Evolutionary conservation across 2,113 vertebrate species (phyloP), one percentile per base, ranked within the genome.

Genomic region (Melanotaenia duboulayi): DNA sequence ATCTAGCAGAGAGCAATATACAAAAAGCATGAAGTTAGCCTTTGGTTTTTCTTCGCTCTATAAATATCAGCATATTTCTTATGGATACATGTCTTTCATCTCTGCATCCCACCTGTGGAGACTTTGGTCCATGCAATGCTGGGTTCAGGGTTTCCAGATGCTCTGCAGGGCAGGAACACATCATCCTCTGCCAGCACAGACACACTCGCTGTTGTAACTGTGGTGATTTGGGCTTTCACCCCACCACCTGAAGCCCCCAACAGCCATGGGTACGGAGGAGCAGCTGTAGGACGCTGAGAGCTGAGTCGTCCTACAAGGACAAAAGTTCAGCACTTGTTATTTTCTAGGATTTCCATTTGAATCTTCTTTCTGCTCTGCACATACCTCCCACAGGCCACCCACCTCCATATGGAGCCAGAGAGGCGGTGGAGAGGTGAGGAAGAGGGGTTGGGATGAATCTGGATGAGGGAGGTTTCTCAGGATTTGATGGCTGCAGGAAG

Each of bases 51-150:
- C 2, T 25, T 12, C 20, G 17, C 4, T 5, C 17, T 25, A 4
- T 39, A 1, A 35, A 35, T 9, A 35, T 1, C 8, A 35, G 32
- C 4, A 8, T 23, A 11, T 25, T 46, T 10, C 1, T 7, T 28
- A 8, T 49, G 1, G 13, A 11, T 8, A n/a, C 13, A 4, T 54
- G 0, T 58, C 8, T 20, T 39, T 64, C 3, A 35, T 32, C 7
- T 64, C 0, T 49, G 1, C 28, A 3, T 28, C 17, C 76, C 63
- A 90, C 94, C 94, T 85, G 94, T 94, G 40, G 94, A 94, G 39
- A 95, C 91, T 82, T 94, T 95, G 61, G 89, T 95, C 94, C 94
- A 95, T 71, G 93, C 86, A 2, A 94, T 75, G 17, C 17, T 78
- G 11, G 93, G 93, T 65, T 87, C 76, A 12, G 94, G 94, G 25